Base-by-base conservation (phyloP, 2,888 invertebrate species). In the Odontomyia ornata region DNA sequence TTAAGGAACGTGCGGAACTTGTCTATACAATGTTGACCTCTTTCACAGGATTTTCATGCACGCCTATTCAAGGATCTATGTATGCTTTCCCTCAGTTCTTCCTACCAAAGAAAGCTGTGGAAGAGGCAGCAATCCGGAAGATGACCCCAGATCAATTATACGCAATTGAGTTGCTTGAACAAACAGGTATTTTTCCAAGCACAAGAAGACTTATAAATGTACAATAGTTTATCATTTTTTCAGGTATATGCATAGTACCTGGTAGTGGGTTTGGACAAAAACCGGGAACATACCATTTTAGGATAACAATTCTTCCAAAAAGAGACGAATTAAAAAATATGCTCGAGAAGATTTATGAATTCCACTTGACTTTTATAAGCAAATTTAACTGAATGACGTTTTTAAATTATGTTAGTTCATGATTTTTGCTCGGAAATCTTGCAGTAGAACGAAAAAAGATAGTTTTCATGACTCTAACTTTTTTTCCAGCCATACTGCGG, bases 181-280 rank as follows among this genome's bases (percentile, higher is more conserved):
- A 91, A 77, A 93, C 95, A 0, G 93, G 98, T 75, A 47, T 21
- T 13, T 43, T 23, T 64, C n/a, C 36, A 5, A 36, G 3, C 3
- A 36, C 5, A 9, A 5, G 36, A 36, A 36, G 36, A 5, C 36
- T 9, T 36, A 5, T 9, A n/a, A 67, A 36, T 13, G 13, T 28
- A 64, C 1, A 21, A 1, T 25, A 25, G 21, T 25, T 43, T 65
- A 15, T 65, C 11, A 18, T 21, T 46, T 7, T 21, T 46, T 23
- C 15, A 73, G 73, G 73, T 27, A 95, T 99, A 85, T 99, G 99
- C 88, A 92, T 99, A 75, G 96, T 95, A 36, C 92, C 96, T 13
- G 99, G 98, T 64, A 92, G 93, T 79, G 99, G 99, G 28, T 99
- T 99, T 87, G 98, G 98, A 0, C 99, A 99, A 88, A 88, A 88